phyloP scores from a whole-genome alignment of 1,140 invertebrate species.

The Drepana arcuata region DNA sequence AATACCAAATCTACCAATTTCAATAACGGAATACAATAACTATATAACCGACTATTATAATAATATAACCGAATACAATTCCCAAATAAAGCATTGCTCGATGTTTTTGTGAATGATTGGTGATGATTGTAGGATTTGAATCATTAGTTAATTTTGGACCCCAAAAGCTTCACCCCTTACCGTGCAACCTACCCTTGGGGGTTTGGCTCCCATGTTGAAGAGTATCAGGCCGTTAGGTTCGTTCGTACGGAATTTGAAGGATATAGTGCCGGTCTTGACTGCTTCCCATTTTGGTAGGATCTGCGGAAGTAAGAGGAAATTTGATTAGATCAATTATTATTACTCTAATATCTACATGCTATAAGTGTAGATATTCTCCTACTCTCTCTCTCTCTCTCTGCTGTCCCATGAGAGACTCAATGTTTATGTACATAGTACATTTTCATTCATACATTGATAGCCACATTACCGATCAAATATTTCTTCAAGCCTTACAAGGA shows the following conservation, averaged over 20 bases:
- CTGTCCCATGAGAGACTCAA: too few relatives aligned
- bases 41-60: too few relatives aligned
- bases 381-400: too few relatives aligned
- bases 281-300: constrained; percentile 91
- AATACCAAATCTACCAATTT: too few relatives aligned
- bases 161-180: constrained; percentile 72
- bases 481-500: too few relatives aligned
- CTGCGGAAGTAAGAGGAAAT: constrained; percentile 73
- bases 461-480: too few relatives aligned
- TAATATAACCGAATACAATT: constrained; percentile 23
- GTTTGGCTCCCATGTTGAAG: constrained; percentile 88
- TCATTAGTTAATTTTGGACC: constrained; percentile 51
- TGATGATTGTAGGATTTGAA: constrained; percentile 36
- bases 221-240: constrained; percentile 95
- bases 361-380: too few relatives aligned
- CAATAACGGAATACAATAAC: too few relatives aligned
- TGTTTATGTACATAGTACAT: too few relatives aligned
- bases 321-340: too few relatives aligned
- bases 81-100: constrained; percentile 14
- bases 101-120: constrained; percentile 24
- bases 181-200: constrained; percentile 79
- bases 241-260: constrained; percentile 94
- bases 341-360: too few relatives aligned
- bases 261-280: constrained; percentile 87
- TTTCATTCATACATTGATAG: too few relatives aligned